Base-by-base conservation (phyloP, 1,140 invertebrate genomes). In the Rhyacophila brunnea region DNA sequence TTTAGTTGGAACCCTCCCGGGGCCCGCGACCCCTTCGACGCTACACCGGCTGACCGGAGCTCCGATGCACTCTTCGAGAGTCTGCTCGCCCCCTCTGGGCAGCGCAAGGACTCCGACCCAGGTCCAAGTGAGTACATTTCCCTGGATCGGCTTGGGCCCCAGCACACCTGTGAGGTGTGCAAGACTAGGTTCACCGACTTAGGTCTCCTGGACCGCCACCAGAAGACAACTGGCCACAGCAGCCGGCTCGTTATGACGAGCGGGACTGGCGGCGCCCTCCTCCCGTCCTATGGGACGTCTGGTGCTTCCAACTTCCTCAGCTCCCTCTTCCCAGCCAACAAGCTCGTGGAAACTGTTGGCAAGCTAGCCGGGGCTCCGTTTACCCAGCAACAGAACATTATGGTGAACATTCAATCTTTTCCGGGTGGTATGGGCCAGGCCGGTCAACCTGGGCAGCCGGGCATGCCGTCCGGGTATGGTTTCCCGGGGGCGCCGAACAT, bases 351-450 rank as follows among this genome's bases (percentile, higher is more conserved):
- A 53, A 76, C 78, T 68, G 75, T 79, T 0, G 75, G 74, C 13
- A 78, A 78, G 61, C 49, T 78, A 14, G 71, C 75, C 9, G 67
- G 40, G 10, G 71, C 72, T 1, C 71, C 70, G 9, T 78, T 74
- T 47, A 76, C 75, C 0, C 77, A 79, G 55, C 77, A 79, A 58
- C 77, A 79, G 65, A 78, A 78, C 58, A 76, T 79, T 5, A 77
- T 76, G 73, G 78, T 79, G 15, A 79, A 79, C 60, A 78, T 78
- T 15, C 77, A 79, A 66, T 74, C 75, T 10, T 79, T 77, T 55
- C 75, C 75, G 9, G 48, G 19, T 7, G 10, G n/a, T 2, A 53
- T 59, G 42, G 34, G 15, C 1, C 54, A 51, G 15, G 19, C 7
- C 13, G 28, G n/a, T 17, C 49, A 50, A 43, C 46, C 54, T 2